A percentile compares a stretch with the other conserved stretches of the same genome.
Evolutionary conservation across 2,888 invertebrate species (phyloP).

Genomic region (Lochmaea capreae): DNA sequence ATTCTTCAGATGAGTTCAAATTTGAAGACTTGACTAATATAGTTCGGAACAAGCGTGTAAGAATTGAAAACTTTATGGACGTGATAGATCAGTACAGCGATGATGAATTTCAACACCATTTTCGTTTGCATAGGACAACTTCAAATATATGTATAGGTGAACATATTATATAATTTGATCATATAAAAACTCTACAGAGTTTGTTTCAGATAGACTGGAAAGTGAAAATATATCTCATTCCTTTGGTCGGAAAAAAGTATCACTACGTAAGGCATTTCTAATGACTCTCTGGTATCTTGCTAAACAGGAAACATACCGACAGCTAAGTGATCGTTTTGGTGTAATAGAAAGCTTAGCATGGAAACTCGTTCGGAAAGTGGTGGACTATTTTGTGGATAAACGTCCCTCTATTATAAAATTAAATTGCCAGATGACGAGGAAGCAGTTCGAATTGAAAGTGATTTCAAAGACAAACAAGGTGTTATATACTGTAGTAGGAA

Average conservation of each 20-base stretch:
- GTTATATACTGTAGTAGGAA: constrained; percentile 9
- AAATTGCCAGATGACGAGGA: constrained; percentile 14
- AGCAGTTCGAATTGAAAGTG: constrained; percentile 13
- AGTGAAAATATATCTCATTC: constrained; percentile 5
- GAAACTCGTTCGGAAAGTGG: constrained; percentile 3
- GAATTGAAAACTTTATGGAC: constrained; percentile 12
- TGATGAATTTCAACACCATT: constrained; percentile 15
- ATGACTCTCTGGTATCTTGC: constrained; percentile 24
- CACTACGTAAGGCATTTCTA: constrained; percentile 11
- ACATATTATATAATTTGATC: neutral
- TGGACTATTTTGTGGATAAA: constrained; percentile 11
- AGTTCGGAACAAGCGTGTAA: neutral
- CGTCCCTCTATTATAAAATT: constrained; percentile 14
- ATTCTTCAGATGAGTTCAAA: constrained; percentile 1
- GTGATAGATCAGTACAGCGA: constrained; percentile 17
- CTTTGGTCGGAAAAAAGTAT: constrained; percentile 15
- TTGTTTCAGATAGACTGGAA: constrained; percentile 9
- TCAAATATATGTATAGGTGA: constrained; percentile 11
- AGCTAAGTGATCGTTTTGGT: constrained; percentile 20
- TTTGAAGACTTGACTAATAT: constrained; percentile 11
- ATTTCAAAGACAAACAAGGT: constrained; percentile 13
- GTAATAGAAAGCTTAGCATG: too few species aligned
- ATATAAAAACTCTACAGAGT: neutral
- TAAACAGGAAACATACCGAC: constrained; percentile 17
- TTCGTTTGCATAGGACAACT: constrained; percentile 18